Evolutionary conservation across 92 coral and sea anemone species (phyloP).

Genomic region (Siderastrea siderea): DNA sequence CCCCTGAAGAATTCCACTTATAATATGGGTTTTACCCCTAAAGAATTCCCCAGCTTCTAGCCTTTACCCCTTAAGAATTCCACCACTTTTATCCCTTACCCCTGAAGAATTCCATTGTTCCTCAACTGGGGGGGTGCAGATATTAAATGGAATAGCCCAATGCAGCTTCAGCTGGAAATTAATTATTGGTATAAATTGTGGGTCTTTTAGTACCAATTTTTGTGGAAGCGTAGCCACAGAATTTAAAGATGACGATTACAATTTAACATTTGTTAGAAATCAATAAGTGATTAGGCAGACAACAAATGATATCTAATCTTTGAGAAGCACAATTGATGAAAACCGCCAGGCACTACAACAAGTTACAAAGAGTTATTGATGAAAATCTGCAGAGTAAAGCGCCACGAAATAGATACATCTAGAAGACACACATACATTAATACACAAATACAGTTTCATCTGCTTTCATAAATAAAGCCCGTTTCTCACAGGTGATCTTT

Average conservation of each 20-base stretch:
- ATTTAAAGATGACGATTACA: neutral
- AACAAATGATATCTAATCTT: neutral
- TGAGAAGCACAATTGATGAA: constrained; percentile 2
- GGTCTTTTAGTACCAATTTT: neutral
- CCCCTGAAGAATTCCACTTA: too few relatives aligned
- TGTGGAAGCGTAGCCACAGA: neutral
- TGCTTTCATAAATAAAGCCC: neutral
- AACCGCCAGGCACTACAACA: constrained; percentile 8
- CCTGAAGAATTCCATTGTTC: too few relatives aligned
- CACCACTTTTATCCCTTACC: too few relatives aligned
- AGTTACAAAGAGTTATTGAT: constrained; percentile 32
- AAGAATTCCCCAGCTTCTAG: too few relatives aligned
- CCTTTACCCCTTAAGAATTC: too few relatives aligned
- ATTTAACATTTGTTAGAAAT: neutral
- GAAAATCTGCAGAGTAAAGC: neutral
- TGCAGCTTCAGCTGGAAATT: neutral
- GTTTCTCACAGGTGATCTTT: neutral
- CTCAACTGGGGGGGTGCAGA: too few relatives aligned
- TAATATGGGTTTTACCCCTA: too few relatives aligned
- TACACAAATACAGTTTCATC: neutral
- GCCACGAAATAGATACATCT: neutral
- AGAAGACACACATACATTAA: neutral
- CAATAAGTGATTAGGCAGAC: neutral
- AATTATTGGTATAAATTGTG: neutral
- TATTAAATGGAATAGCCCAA: too few relatives aligned